These are phyloP conservation scores for Eudemis profundana DNA, from an alignment of 2,888 invertebrate genomes.

Conservation along the genomic window DNA sequence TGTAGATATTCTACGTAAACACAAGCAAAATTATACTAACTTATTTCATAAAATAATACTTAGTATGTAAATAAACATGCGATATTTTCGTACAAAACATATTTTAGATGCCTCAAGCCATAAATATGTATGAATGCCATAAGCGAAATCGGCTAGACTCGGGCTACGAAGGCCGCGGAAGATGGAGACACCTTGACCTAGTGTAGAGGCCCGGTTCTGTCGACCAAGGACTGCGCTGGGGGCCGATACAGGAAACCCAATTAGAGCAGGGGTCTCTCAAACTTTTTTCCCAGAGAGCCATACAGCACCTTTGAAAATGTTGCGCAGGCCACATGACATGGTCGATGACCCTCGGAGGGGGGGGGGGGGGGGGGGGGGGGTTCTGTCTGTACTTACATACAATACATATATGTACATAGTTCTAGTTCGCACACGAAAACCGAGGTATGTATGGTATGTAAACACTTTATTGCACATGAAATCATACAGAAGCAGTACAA, in stretches of 20 bases:
- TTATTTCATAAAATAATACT: neutral
- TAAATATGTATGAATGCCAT: slow-evolving; percentile 14
- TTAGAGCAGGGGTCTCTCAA: no score
- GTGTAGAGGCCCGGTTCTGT: slow-evolving; percentile 14
- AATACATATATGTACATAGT: no score
- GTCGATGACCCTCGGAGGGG: no score
- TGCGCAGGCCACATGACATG: no score
- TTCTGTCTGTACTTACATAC: no score
- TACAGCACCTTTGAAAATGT: no score
- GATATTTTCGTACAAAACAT: neutral
- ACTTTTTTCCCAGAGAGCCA: no score
- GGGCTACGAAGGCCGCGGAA: slow-evolving; percentile 20
- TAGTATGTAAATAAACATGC: neutral
- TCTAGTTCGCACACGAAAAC: no score
- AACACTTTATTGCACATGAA: no score
- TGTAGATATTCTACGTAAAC: neutral
- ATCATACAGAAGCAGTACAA: no score
- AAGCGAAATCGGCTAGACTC: slow-evolving; percentile 8
- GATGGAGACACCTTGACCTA: slow-evolving; percentile 31
- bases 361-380: no score
- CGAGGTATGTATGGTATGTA: no score
- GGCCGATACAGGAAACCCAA: neutral
- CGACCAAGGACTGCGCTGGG: neutral
- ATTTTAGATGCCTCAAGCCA: neutral
- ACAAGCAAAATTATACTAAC: neutral